Evolutionary conservation across 2,797 vertebrate species (phyloP).

Genomic region (Zalophus californianus): DNA sequence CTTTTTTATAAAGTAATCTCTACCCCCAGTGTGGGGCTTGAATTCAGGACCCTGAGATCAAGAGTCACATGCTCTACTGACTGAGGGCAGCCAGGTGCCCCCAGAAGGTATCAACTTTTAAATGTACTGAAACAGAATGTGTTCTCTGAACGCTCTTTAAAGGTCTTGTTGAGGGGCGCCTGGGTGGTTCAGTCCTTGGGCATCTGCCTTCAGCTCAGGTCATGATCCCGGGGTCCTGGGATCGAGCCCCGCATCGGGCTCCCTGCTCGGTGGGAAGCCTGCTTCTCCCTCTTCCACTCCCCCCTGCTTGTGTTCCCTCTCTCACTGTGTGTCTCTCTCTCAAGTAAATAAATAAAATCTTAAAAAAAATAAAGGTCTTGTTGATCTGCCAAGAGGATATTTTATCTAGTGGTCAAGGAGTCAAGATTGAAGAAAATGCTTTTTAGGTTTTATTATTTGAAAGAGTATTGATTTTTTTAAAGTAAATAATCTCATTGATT

Average conservation of each 20-base stretch:
- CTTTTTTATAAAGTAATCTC: not conserved
- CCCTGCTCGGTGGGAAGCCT: too few relatives aligned
- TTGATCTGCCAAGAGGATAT: not conserved
- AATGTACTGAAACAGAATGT: not conserved
- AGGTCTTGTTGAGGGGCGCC: not conserved
- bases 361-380: not conserved
- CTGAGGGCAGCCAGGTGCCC: not conserved
- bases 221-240: too few relatives aligned
- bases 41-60: not conserved
- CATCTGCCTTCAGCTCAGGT: too few relatives aligned
- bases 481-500: not conserved
- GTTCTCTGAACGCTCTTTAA: not conserved
- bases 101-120: not conserved
- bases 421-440: not conserved
- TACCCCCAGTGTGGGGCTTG: not conserved
- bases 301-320: too few relatives aligned
- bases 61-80: not conserved
- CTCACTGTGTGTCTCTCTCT: too few relatives aligned
- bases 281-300: too few relatives aligned
- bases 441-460: not conserved
- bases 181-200: too few relatives aligned
- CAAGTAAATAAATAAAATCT: too few relatives aligned
- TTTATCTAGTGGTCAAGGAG: not conserved
- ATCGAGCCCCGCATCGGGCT: too few relatives aligned
- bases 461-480: not conserved